Evolutionary conservation across 2,888 invertebrate species (phyloP).

Genomic region (Patella depressa): DNA sequence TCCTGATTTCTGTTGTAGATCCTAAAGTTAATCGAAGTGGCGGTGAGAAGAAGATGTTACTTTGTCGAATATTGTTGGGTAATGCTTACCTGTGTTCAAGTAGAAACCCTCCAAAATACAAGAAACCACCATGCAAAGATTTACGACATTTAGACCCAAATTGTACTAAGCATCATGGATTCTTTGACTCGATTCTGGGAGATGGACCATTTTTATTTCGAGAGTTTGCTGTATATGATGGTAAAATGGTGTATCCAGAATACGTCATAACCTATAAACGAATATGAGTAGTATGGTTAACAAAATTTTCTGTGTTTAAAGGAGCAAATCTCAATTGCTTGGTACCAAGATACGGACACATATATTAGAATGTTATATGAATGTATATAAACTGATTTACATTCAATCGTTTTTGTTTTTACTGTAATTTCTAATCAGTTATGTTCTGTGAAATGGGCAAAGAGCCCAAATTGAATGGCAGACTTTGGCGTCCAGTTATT

Average conservation of each 20-base stretch:
- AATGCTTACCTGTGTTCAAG: conserved; percentile 21
- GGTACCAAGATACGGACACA: too few relatives aligned
- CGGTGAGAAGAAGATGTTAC: conserved; percentile 42
- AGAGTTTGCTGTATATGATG: conserved; percentile 53
- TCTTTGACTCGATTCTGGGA: conserved; percentile 47
- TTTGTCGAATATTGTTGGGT: conserved; percentile 46
- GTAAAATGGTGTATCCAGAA: conserved; percentile 50
- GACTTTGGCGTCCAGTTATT: too few relatives aligned
- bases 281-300: conserved; percentile 13
- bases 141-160: conserved; percentile 27
- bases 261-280: conserved; percentile 53
- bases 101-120: conserved; percentile 39
- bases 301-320: too few relatives aligned
- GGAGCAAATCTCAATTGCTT: too few relatives aligned
- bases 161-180: conserved; percentile 31
- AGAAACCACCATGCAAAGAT: conserved; percentile 40
- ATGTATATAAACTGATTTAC: too few relatives aligned
- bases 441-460: too few relatives aligned
- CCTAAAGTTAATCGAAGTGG: conserved; percentile 28
- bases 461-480: too few relatives aligned
- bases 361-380: too few relatives aligned
- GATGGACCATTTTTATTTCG: conserved; percentile 44
- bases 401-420: too few relatives aligned
- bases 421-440: too few relatives aligned
- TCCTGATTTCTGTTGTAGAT: conserved; percentile 35